These are phyloP conservation scores for Butorides virescens DNA, from an alignment of 2,113 vertebrate genomes.

Conservation along the genomic window DNA sequence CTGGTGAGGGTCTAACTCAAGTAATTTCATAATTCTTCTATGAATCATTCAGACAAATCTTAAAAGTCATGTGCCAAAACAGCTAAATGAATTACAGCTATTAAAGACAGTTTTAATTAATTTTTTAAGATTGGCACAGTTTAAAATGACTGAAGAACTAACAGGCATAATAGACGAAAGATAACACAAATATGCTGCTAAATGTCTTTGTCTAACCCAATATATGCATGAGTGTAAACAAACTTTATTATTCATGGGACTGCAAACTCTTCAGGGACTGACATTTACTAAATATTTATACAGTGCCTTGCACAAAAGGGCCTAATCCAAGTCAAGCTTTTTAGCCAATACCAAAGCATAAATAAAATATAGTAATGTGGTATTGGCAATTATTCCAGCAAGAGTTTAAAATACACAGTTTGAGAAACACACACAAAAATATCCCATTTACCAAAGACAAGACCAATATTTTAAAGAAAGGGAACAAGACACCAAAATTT, in stretches of 20 bases:
- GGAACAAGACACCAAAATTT: neutral
- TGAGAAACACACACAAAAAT: neutral
- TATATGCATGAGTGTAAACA: neutral
- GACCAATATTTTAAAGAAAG: neutral
- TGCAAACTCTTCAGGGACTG: neutral
- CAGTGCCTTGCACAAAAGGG: neutral
- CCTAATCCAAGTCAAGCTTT: neutral
- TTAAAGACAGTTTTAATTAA: neutral
- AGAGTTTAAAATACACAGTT: neutral
- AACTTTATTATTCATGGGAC: neutral
- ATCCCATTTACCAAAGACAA: neutral
- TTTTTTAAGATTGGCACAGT: neutral
- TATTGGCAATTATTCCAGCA: neutral
- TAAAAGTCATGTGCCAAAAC: neutral
- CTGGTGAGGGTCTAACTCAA: neutral
- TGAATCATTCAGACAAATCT: neutral
- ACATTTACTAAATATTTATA: slow-evolving; percentile 7
- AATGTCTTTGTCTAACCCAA: neutral
- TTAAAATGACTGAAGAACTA: neutral
- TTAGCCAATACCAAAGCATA: neutral
- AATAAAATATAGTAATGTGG: neutral
- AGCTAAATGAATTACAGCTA: neutral
- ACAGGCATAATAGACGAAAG: neutral
- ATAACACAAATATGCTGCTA: neutral
- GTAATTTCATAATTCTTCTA: neutral